A percentile compares a stretch with the other conserved stretches of the same genome.
Evolutionary conservation across 2,888 invertebrate genomes (phyloP).

Genomic region (Escarpia spicata): DNA sequence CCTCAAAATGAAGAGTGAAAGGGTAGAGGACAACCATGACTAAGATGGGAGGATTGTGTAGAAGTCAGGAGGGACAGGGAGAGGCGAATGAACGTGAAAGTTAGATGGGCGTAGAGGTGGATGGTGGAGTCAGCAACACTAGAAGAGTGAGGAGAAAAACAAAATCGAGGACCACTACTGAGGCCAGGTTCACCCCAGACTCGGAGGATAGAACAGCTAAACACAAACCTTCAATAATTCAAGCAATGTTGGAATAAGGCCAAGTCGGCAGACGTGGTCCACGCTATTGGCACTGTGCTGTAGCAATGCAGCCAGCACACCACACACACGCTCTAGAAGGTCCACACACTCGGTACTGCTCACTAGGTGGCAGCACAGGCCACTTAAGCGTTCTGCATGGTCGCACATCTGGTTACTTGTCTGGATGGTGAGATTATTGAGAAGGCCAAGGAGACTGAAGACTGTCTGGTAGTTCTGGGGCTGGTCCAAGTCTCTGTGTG

Average conservation of each 20-base stretch:
- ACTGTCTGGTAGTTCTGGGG: slow-evolving; percentile 33
- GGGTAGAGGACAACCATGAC: too few relatives aligned
- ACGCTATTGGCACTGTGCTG: neutral
- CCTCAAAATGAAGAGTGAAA: too few relatives aligned
- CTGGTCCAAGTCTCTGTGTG: slow-evolving; percentile 24
- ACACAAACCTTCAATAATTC: neutral
- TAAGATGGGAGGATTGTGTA: too few relatives aligned
- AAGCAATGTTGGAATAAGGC: neutral
- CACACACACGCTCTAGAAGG: neutral
- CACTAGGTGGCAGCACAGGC: slow-evolving; percentile 23
- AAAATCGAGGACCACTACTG: too few relatives aligned
- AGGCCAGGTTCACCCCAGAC: too few relatives aligned
- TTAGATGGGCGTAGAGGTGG: too few relatives aligned
- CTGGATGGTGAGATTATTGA: slow-evolving; percentile 52
- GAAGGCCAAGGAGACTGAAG: slow-evolving; percentile 47
- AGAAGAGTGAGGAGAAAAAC: too few relatives aligned
- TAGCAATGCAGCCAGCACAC: neutral
- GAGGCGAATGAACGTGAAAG: too few relatives aligned
- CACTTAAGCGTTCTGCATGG: slow-evolving; percentile 20
- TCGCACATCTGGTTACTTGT: slow-evolving; percentile 31
- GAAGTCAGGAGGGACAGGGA: too few relatives aligned
- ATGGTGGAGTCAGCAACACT: too few relatives aligned
- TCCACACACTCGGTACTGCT: neutral
- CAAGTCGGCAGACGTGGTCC: neutral
- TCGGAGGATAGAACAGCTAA: too few relatives aligned